A percentile compares a stretch with the other conserved stretches of the same genome.
Conservation (phyloP, 2,797 vertebrate species). For the Lepus townsendii region DNA sequence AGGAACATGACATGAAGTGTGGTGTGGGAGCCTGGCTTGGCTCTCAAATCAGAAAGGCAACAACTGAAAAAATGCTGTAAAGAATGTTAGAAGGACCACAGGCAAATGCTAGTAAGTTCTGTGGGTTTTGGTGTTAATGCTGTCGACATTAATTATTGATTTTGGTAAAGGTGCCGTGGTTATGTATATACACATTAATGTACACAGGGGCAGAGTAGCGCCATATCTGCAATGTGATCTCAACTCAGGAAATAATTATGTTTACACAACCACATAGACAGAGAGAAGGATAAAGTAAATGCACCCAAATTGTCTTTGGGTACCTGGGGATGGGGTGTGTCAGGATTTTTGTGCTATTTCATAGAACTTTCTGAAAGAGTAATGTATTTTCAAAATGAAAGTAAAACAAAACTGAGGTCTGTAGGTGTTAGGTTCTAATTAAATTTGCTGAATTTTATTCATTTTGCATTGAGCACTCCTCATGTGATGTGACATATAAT, state of each 20-base stretch:
- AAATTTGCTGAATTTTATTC: neutral
- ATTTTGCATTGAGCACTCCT: neutral
- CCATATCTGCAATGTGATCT: neutral
- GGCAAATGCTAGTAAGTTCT: neutral
- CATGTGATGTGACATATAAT: neutral
- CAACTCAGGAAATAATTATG: neutral
- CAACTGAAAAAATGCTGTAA: neutral
- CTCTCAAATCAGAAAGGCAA: neutral
- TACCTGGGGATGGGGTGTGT: no score
- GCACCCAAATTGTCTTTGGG: neutral
- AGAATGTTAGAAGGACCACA: neutral
- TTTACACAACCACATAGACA: neutral
- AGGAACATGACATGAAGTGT: neutral
- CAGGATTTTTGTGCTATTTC: neutral
- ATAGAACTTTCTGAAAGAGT: neutral
- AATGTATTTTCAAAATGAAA: neutral
- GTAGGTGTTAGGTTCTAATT: neutral
- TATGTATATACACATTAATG: neutral
- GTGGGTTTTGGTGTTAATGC: no score
- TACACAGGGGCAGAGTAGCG: neutral
- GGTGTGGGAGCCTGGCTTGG: neutral
- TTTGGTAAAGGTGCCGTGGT: neutral
- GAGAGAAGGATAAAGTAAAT: neutral
- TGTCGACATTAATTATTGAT: neutral
- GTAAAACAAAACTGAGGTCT: neutral